A percentile compares a stretch with the other conserved stretches of the same genome.
Conservation (phyloP, 2,888 invertebrate species). For the Thera britannica region DNA sequence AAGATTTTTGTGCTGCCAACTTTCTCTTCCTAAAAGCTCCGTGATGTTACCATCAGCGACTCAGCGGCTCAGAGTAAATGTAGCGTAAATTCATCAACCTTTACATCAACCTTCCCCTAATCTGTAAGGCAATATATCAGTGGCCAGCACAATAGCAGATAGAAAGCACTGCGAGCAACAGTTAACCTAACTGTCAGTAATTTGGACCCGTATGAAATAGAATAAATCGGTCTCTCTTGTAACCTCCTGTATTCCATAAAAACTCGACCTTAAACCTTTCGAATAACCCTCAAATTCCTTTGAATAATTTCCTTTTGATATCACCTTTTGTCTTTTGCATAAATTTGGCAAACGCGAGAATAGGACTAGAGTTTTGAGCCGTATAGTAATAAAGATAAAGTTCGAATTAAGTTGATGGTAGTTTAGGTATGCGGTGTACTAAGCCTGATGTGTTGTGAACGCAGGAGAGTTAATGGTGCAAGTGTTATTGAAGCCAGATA, state of each 20-base stretch:
- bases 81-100: slow-evolving; percentile 32
- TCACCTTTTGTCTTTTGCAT: slow-evolving; percentile 16
- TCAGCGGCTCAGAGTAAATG: slow-evolving; percentile 22
- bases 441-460: slow-evolving; percentile 64
- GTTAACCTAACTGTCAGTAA: slow-evolving; percentile 78
- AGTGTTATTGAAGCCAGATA: slow-evolving; percentile 79
- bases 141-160: slow-evolving; percentile 65
- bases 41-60: slow-evolving; percentile 5
- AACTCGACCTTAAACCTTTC: slow-evolving; percentile 21
- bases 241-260: slow-evolving; percentile 32
- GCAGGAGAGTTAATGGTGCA: slow-evolving; percentile 75
- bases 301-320: slow-evolving; percentile 8
- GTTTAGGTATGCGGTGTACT: slow-evolving; percentile 51
- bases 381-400: slow-evolving; percentile 47
- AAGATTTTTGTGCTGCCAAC: not conserved
- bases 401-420: slow-evolving; percentile 44
- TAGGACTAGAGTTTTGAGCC: slow-evolving; percentile 42
- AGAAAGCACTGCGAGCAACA: slow-evolving; percentile 73
- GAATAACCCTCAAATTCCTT: slow-evolving; percentile 30
- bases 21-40: slow-evolving; percentile 6
- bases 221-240: slow-evolving; percentile 64
- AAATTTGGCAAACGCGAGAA: slow-evolving; percentile 28
- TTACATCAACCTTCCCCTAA: slow-evolving; percentile 54
- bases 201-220: slow-evolving; percentile 72
- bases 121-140: slow-evolving; percentile 67